Evolutionary conservation across 2,888 invertebrate genomes (phyloP).

Genomic region (Agapostemon virescens): DNA sequence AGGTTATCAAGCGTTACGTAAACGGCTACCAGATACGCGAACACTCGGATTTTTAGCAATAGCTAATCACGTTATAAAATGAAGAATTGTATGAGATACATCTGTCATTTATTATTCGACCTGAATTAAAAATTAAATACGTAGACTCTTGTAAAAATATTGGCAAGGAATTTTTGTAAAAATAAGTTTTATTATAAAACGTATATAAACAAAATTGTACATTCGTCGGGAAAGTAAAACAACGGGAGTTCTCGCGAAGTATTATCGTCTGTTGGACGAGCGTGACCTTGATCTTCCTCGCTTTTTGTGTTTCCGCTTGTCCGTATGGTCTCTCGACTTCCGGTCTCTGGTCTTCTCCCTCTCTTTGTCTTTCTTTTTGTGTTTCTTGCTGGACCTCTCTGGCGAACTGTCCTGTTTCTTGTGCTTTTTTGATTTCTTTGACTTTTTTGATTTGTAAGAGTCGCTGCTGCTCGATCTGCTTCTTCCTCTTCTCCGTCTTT

Average conservation of each 20-base stretch:
- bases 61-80: not conserved
- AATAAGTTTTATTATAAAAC: constrained; percentile 72
- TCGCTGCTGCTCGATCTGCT: constrained; percentile 67
- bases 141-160: not conserved
- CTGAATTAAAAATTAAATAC: not conserved
- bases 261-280: constrained; percentile 55
- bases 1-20: constrained; percentile 40
- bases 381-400: constrained; percentile 81
- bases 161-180: too few species aligned
- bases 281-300: constrained; percentile 67
- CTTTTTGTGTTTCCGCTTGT: constrained; percentile 81
- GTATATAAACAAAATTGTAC: constrained; percentile 58
- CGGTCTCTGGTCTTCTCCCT: constrained; percentile 82
- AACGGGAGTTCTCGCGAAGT: constrained; percentile 30
- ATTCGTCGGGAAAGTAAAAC: constrained; percentile 55
- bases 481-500: constrained; percentile 64
- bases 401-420: constrained; percentile 77
- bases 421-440: constrained; percentile 78
- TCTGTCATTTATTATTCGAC: too few species aligned
- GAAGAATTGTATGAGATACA: not conserved
- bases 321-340: constrained; percentile 78
- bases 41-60: not conserved
- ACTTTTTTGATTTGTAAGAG: constrained; percentile 68
- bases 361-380: constrained; percentile 83
- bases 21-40: not conserved